These are phyloP conservation scores for Zoroaster sp. DNA, from an alignment of 53 echinoderm and acorn worm species.

Conservation along the genomic window DNA sequence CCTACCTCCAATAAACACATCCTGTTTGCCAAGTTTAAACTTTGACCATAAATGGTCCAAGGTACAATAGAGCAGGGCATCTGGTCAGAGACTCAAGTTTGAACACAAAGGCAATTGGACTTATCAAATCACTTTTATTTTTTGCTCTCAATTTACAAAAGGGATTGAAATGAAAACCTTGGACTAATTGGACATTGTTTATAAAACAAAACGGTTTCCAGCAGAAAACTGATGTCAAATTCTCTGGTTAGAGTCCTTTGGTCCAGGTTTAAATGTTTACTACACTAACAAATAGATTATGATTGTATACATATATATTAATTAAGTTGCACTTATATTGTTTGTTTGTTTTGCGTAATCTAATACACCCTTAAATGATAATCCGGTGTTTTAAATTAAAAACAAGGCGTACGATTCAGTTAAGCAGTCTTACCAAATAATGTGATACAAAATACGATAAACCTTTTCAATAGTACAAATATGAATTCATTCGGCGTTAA, in stretches of 20 bases:
- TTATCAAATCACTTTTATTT: slow-evolving; percentile 8
- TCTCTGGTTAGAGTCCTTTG: slow-evolving; percentile 1
- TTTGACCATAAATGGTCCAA: no score
- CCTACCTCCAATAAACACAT: no score
- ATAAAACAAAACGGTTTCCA: neutral
- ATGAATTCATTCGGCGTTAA: neutral
- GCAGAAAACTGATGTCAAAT: neutral
- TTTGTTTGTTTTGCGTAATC: slow-evolving; percentile 9
- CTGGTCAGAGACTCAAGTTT: neutral
- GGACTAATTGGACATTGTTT: neutral
- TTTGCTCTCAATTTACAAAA: slow-evolving; percentile 41
- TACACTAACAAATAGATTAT: slow-evolving; percentile 24
- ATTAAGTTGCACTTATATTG: slow-evolving; percentile 27
- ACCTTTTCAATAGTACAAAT: slow-evolving; percentile 1
- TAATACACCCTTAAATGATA: neutral
- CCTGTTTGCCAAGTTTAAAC: no score
- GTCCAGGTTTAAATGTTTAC: slow-evolving; percentile 7
- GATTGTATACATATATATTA: slow-evolving; percentile 14
- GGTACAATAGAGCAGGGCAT: neutral
- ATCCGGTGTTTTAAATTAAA: neutral
- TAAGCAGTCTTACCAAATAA: neutral
- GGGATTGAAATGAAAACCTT: slow-evolving; percentile 8
- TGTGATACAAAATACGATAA: neutral
- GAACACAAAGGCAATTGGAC: neutral
- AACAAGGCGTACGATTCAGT: neutral